These are phyloP conservation scores for Anoplolepis gracilipes DNA, from an alignment of 1,140 invertebrate genomes.

Conservation along the genomic window DNA sequence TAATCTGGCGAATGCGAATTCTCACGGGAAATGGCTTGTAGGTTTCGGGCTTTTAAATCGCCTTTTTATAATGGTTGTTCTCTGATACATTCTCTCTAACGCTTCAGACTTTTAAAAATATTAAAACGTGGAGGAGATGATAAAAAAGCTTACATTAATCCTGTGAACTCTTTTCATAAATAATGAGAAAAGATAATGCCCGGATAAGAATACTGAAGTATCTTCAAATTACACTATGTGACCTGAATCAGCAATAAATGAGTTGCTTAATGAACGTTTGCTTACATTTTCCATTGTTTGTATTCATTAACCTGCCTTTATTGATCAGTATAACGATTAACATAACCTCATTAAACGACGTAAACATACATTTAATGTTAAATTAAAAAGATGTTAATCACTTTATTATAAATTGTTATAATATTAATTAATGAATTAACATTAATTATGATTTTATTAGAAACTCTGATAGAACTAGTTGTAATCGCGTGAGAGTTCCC, in stretches of 20 bases:
- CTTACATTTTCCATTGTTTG: constrained; percentile 32
- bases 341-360: neutral
- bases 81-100: neutral
- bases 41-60: constrained; percentile 50
- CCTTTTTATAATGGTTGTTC: constrained; percentile 16
- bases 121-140: constrained; percentile 7
- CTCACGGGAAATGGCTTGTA: constrained; percentile 41
- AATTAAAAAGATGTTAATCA: constrained; percentile 9
- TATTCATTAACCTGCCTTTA: constrained; percentile 10
- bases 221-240: neutral
- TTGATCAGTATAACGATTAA: constrained; percentile 34
- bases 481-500: neutral
- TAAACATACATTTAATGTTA: neutral
- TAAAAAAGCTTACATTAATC: neutral
- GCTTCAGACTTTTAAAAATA: constrained; percentile 39
- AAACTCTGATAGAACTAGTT: neutral
- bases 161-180: neutral
- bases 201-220: constrained; percentile 11
- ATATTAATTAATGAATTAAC: neutral
- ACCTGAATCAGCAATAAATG: constrained; percentile 14
- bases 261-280: constrained; percentile 32
- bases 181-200: neutral
- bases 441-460: neutral
- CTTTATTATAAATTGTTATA: no score
- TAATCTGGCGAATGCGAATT: constrained; percentile 61